Evolutionary conservation across 2,888 invertebrate species (phyloP), one percentile per base, ranked within the genome.

Genomic region (Acleris emargana): DNA sequence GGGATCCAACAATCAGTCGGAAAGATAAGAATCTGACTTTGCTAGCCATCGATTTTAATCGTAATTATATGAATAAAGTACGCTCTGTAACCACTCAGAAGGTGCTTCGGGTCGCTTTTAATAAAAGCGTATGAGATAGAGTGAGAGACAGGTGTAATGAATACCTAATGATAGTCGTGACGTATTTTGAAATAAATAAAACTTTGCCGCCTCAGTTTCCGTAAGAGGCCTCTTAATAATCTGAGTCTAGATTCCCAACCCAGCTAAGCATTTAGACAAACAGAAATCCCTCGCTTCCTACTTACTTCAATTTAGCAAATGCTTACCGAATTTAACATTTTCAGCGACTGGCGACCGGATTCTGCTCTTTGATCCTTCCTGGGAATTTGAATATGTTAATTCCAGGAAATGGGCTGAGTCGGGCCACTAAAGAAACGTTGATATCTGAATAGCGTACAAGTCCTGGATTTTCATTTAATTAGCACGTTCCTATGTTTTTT

Each of bases 371-470:
- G 68, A 68, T 68, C 70, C 68, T 68, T 67, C 64, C 63, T 52
- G 62, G 58, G 62, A 59, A 64, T 70, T 70, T 70, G 70, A 70
- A 70, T 70, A 70, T 70, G 70, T 64, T 68, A 68, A 70, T 70
- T 45, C 64, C 57, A 6, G 58, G 45, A 57, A 68, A 68, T 49
- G 64, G 62, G 70, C 62, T 67, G 57, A 69, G 67, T 50, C 25
- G 42, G 32, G 58, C 57, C 32, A 22, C 22, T n/a, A 69, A 67
- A 59, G 62, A 63, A 61, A 50, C 63, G 64, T 62, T 67, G 45
- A 62, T 61, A 64, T 64, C 59, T 59, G 59, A 54, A 59, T 50
- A 62, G 67, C 62, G 67, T 67, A 45, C 61, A 62, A 67, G 49
- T 28, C 11, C 18, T 43, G 54, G 54, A 54, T 64, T 59, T 59